phyloP scores from a whole-genome alignment of 2,797 vertebrate species.

The Spea hammondii region DNA sequence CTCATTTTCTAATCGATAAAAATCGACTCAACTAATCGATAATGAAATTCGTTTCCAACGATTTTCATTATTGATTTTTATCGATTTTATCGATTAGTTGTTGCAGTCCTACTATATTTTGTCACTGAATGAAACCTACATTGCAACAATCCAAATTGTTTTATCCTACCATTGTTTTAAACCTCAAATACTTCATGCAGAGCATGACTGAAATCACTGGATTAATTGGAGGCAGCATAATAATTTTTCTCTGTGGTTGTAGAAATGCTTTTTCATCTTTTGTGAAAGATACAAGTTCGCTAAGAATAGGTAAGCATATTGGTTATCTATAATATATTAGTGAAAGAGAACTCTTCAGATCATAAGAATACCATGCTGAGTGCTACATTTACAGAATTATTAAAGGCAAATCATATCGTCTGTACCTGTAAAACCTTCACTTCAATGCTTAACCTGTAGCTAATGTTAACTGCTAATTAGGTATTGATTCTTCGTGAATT shows the following conservation, averaged over 20 bases:
- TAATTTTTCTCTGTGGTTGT: background rate
- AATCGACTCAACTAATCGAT: too few relatives aligned
- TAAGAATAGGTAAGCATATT: slow-evolving; percentile 14
- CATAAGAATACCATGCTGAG: slow-evolving; percentile 37
- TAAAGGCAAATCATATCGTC: background rate
- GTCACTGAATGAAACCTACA: background rate
- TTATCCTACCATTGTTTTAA: background rate
- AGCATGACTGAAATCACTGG: background rate
- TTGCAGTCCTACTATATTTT: too few relatives aligned
- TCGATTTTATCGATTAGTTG: too few relatives aligned
- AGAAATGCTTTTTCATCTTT: slow-evolving; percentile 4
- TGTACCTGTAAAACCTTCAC: too few relatives aligned
- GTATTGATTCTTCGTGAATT: too few relatives aligned
- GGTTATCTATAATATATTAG: slow-evolving; percentile 33
- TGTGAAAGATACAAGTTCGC: slow-evolving; percentile 12
- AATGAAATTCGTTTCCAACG: too few relatives aligned
- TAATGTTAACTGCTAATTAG: too few relatives aligned
- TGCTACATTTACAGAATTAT: slow-evolving; percentile 37
- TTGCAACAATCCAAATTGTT: background rate
- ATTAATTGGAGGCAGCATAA: background rate
- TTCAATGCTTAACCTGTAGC: too few relatives aligned
- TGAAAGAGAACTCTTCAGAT: slow-evolving; percentile 28
- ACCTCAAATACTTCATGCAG: background rate
- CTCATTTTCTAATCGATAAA: too few relatives aligned
- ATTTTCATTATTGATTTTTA: too few relatives aligned